Conservation (phyloP, 2,888 invertebrate genomes). For the Lordiphosa andalusiaca region DNA sequence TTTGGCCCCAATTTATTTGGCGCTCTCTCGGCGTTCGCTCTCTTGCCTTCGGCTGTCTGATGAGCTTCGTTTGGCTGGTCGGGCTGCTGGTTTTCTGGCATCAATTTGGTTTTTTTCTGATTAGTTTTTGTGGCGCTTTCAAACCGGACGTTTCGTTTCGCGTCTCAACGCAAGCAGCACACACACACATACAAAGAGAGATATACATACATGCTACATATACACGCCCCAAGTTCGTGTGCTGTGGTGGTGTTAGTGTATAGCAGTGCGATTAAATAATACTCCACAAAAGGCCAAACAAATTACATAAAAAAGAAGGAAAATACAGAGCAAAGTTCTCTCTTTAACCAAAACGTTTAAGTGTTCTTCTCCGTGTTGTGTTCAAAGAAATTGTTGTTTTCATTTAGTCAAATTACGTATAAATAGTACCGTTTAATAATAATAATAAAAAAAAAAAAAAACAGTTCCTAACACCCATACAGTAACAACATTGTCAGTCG, state of each 20-base stretch:
- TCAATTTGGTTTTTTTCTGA: constrained; percentile 60
- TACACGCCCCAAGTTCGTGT: constrained; percentile 27
- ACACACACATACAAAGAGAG: constrained; percentile 25
- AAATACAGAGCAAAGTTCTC: constrained; percentile 35
- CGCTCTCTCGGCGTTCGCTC: constrained; percentile 17
- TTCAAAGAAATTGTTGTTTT: constrained; percentile 36
- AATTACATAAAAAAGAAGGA: constrained; percentile 59
- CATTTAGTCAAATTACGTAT: constrained; percentile 36
- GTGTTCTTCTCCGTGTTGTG: constrained; percentile 30
- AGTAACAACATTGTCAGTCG: constrained; percentile 35
- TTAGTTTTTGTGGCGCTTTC: constrained; percentile 77
- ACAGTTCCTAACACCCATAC: constrained; percentile 6
- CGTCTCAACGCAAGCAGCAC: constrained; percentile 41
- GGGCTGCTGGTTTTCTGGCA: constrained; percentile 26
- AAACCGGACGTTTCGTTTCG: constrained; percentile 63
- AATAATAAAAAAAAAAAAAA: constrained; percentile 27
- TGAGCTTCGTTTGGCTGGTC: constrained; percentile 15
- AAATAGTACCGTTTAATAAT: constrained; percentile 6
- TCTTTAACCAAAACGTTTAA: constrained; percentile 22
- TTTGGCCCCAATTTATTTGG: constrained; percentile 63
- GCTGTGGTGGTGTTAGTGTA: constrained; percentile 32
- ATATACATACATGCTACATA: constrained; percentile 26
- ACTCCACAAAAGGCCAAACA: constrained; percentile 71
- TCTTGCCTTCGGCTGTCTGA: constrained; percentile 21
- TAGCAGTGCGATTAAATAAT: constrained; percentile 61